phyloP scores from a whole-genome alignment of 1,140 invertebrate genomes.

The Nasonia vitripennis region DNA sequence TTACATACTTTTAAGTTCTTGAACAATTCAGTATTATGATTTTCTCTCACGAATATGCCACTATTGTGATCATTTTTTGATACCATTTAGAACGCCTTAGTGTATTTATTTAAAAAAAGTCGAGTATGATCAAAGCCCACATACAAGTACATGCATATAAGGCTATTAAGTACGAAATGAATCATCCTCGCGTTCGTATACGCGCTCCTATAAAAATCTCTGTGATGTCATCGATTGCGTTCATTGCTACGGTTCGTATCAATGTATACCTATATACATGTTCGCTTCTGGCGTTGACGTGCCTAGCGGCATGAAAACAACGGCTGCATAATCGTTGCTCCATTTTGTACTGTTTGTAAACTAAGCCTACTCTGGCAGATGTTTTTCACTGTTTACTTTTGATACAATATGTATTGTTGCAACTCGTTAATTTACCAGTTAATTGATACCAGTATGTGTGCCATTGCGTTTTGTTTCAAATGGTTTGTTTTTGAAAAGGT shows the following conservation, averaged over 20 bases:
- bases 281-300: neutral
- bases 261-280: neutral
- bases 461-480: no score
- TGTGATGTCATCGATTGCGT: conserved; percentile 30
- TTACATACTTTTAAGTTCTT: neutral
- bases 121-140: neutral
- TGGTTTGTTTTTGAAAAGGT: no score
- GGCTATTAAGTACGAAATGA: neutral
- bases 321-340: neutral
- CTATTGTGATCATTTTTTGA: conserved; percentile 32
- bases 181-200: conserved; percentile 8
- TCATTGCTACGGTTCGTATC: neutral
- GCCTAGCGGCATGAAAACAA: neutral
- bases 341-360: conserved; percentile 32
- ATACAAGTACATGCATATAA: neutral
- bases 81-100: neutral
- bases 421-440: neutral
- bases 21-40: conserved; percentile 31
- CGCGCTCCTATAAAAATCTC: conserved; percentile 14
- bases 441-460: neutral
- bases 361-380: neutral
- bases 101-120: conserved; percentile 6
- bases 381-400: neutral
- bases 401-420: no score
- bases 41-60: neutral